Evolutionary conservation across 2,113 vertebrate species (phyloP).

Genomic region (Siniperca chuatsi): DNA sequence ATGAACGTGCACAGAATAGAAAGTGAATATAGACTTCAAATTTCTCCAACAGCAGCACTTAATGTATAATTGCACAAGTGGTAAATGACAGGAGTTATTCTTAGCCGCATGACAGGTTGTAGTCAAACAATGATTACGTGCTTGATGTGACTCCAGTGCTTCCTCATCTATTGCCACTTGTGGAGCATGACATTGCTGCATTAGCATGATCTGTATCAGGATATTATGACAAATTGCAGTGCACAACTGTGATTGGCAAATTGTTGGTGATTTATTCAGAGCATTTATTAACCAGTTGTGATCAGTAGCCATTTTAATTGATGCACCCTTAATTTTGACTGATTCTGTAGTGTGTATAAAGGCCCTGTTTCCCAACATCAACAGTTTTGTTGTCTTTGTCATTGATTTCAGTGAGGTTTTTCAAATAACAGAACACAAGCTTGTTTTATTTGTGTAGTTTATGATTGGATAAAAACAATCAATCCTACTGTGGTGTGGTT

Average conservation of each 20-base stretch:
- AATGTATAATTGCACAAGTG: background rate
- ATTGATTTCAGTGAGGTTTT: background rate
- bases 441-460: background rate
- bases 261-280: slow-evolving; percentile 11
- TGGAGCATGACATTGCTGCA: slow-evolving; percentile 26
- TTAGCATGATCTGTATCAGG: slow-evolving; percentile 4
- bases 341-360: background rate
- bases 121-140: slow-evolving; percentile 63
- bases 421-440: background rate
- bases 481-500: background rate
- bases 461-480: background rate
- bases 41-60: slow-evolving; percentile 14
- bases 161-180: slow-evolving; percentile 35
- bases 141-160: slow-evolving; percentile 46
- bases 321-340: background rate
- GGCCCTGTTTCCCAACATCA: background rate
- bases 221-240: slow-evolving; percentile 14
- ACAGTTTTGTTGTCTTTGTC: background rate
- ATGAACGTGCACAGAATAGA: background rate
- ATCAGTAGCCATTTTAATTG: slow-evolving; percentile 14
- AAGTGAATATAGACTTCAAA: background rate
- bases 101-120: slow-evolving; percentile 32
- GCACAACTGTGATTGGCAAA: background rate
- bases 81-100: slow-evolving; percentile 18
- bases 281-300: slow-evolving; percentile 2